phyloP scores from a whole-genome alignment of 2,888 invertebrate species.

The Leptinotarsa juncta region DNA sequence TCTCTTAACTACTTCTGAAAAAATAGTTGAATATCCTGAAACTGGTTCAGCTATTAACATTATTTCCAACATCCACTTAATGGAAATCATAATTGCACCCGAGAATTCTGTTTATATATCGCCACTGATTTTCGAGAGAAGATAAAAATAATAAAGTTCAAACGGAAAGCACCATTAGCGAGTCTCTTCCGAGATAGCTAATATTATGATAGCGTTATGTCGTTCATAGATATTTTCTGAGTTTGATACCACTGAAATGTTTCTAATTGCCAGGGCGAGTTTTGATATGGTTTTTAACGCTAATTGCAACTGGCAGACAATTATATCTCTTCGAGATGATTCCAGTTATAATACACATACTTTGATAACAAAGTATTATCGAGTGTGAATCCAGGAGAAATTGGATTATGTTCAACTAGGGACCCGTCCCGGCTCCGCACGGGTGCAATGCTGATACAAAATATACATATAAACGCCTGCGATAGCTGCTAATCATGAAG shows the following conservation, averaged over 20 bases:
- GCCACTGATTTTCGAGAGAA: neutral
- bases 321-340: no score
- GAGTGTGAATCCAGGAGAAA: no score
- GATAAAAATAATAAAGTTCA: conserved; percentile 14
- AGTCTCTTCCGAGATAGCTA: neutral
- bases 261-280: neutral
- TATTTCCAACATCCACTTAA: conserved; percentile 2
- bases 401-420: no score
- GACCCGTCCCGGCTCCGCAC: no score
- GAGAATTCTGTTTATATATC: conserved; percentile 3
- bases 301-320: no score
- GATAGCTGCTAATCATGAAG: no score
- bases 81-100: conserved; percentile 1
- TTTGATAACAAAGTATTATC: no score
- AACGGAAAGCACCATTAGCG: conserved; percentile 7
- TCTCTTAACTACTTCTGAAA: neutral
- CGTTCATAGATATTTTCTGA: neutral
- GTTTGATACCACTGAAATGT: neutral
- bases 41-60: neutral
- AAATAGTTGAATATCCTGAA: neutral
- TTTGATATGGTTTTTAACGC: no score
- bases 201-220: neutral
- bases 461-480: no score
- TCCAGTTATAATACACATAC: no score
- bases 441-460: no score